These are phyloP conservation scores for Drosophila mojavensis DNA, from an alignment of 1,140 invertebrate species.

Conservation along the genomic window DNA sequence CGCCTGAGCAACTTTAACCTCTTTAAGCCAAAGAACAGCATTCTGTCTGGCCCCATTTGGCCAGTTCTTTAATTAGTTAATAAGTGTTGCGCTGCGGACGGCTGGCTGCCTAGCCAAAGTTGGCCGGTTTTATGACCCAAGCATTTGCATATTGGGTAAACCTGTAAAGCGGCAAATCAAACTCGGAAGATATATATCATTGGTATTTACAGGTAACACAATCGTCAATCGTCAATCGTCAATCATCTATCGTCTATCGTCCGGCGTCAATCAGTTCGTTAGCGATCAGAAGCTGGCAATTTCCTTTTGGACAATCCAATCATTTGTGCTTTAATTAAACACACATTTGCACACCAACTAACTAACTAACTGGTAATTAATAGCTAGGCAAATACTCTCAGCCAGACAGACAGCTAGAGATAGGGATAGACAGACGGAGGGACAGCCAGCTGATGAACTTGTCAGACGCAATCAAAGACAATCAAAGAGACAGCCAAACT, in stretches of 20 bases:
- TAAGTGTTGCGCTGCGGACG: constrained; percentile 28
- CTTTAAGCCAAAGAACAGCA: constrained; percentile 16
- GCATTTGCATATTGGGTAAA: constrained; percentile 41
- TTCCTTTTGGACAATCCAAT: constrained; percentile 46
- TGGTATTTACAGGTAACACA: constrained; percentile 13
- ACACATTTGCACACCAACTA: constrained; percentile 29
- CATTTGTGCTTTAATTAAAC: constrained; percentile 44
- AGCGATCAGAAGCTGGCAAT: constrained; percentile 24
- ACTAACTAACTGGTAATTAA: constrained; percentile 42
- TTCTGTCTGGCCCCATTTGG: constrained; percentile 35
- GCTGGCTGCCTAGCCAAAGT: constrained; percentile 24
- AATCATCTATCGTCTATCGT: constrained; percentile 8
- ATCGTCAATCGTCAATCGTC: constrained; percentile 1
- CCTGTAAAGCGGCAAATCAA: constrained; percentile 29
- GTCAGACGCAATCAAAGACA: constrained; percentile 25
- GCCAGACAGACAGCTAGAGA: constrained; percentile 4
- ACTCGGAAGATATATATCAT: constrained; percentile 28
- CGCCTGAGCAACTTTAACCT: constrained; percentile 16
- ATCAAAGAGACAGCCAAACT: neutral
- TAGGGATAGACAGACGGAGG: neutral
- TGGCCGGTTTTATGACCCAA: constrained; percentile 29
- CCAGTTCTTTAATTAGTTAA: constrained; percentile 45
- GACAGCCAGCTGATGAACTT: constrained; percentile 5
- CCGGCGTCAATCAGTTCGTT: constrained; percentile 29
- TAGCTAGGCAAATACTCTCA: constrained; percentile 22